Base-by-base conservation (phyloP, 2,888 invertebrate genomes). In the Drosophila antonietae region DNA sequence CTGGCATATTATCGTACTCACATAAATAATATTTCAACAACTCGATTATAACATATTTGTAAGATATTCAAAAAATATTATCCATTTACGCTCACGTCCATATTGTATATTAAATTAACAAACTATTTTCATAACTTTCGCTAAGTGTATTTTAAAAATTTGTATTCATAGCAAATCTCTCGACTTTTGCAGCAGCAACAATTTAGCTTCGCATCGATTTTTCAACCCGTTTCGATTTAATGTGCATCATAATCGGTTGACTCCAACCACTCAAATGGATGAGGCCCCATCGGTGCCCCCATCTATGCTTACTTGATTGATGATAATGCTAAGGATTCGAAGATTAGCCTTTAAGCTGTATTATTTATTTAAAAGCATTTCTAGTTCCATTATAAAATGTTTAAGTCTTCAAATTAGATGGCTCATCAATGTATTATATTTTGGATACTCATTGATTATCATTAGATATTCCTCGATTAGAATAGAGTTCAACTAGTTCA, bases 171-270 rank as follows among this genome's bases (percentile, higher is more conserved):
- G 51, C 64, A 33, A 44, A 46, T 41, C 61, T 20, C 15, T 33
- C 23, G 46, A 31, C 49, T 52, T 39, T 15, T 20, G 2, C 46
- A 23, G 23, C 14, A 46, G 14, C 23, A 23, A 8, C 23, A 46
- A 23, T 23, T 46, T 15, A 15, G 18, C 3, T 41, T 28, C 39
- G 6, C 39, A 67, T 78, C 43, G 69, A 64, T 74, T 74, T 77
- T 70, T 52, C 69, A 77, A 77, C 79, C 79, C 75, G 57, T 78
- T 77, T 63, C 66, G 57, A 63, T 66, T 68, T 57, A 62, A 68
- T 71, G 43, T 9, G 51, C 28, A n/a, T 49, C 78, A 67, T 60
- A 72, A 77, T 77, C 73, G 28, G 43, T 64, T 46, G 33, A 44
- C 43, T 35, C 43, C 66, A 51, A 39, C 15, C 57, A 33, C 12